phyloP scores from a whole-genome alignment of 2,888 invertebrate genomes.

The Coelinius sp. region DNA sequence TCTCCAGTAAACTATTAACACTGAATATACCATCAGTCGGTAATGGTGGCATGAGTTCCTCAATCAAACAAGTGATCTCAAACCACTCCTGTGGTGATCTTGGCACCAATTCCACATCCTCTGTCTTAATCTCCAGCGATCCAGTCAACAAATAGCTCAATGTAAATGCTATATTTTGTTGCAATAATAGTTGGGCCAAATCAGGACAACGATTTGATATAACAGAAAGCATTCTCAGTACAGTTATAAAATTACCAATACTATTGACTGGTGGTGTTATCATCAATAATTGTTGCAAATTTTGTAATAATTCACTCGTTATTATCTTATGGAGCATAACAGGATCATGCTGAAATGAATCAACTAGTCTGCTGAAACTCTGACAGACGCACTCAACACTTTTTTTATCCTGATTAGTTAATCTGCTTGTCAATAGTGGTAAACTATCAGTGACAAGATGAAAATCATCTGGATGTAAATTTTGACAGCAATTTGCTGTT shows the following conservation, averaged over 20 bases:
- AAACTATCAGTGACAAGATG: slow-evolving; percentile 92
- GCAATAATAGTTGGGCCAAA: slow-evolving; percentile 90
- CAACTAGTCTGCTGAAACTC: slow-evolving; percentile 96
- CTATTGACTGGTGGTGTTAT: slow-evolving; percentile 96
- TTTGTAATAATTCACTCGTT: slow-evolving; percentile 89
- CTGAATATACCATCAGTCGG: slow-evolving; percentile 96
- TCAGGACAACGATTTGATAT: slow-evolving; percentile 97
- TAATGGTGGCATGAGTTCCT: slow-evolving; percentile 96
- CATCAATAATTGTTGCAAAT: slow-evolving; percentile 94
- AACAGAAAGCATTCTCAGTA: slow-evolving; percentile 94
- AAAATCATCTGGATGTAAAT: slow-evolving; percentile 94
- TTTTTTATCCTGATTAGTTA: slow-evolving; percentile 94
- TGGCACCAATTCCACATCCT: slow-evolving; percentile 87
- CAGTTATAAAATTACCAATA: slow-evolving; percentile 95
- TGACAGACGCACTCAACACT: slow-evolving; percentile 97
- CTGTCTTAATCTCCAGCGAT: slow-evolving; percentile 76
- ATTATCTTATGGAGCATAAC: slow-evolving; percentile 94
- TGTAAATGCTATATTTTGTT: slow-evolving; percentile 96
- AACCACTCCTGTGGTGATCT: slow-evolving; percentile 96
- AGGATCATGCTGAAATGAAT: slow-evolving; percentile 95
- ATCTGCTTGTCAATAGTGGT: slow-evolving; percentile 83
- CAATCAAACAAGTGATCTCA: slow-evolving; percentile 97
- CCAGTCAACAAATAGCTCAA: slow-evolving; percentile 95
- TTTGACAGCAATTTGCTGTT: slow-evolving; percentile 98
- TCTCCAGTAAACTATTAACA: slow-evolving; percentile 89